Conservation (phyloP, 1,140 invertebrate species). For the Aphis craccivora region DNA sequence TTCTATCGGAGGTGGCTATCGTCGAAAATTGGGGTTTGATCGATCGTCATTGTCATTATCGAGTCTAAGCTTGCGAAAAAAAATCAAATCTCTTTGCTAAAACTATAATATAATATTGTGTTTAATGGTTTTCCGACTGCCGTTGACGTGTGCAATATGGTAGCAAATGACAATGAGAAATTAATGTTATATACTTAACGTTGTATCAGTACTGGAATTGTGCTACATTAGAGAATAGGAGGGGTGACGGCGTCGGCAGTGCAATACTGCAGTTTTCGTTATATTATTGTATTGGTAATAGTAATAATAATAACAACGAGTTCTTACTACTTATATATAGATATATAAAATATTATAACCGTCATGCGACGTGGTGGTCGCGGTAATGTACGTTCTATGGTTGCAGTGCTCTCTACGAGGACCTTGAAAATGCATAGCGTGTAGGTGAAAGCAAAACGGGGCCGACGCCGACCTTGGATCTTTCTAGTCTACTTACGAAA, state of each 20-base stretch:
- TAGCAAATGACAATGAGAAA: not conserved
- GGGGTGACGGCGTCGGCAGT: not conserved
- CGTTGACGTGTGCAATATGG: not conserved
- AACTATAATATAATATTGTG: not conserved
- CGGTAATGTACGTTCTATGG: not conserved
- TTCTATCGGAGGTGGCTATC: not conserved
- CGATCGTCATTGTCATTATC: not conserved
- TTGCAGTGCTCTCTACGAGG: not conserved
- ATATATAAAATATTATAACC: not conserved
- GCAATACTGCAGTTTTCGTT: not conserved
- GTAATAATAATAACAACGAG: not conserved
- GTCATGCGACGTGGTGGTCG: not conserved
- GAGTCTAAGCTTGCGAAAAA: not conserved
- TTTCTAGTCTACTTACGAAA: conserved; percentile 48
- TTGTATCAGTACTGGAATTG: not conserved
- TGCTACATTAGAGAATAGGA: not conserved
- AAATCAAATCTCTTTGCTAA: not conserved
- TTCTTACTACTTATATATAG: not conserved
- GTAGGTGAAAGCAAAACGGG: conserved; percentile 30
- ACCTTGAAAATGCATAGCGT: not conserved
- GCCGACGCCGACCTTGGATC: conserved; percentile 46
- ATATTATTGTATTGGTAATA: not conserved
- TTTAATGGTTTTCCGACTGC: not conserved
- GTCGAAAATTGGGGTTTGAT: not conserved
- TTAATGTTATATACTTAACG: not conserved